Conservation (phyloP, 2,113 vertebrate species). For the Leptosomus discolor region DNA sequence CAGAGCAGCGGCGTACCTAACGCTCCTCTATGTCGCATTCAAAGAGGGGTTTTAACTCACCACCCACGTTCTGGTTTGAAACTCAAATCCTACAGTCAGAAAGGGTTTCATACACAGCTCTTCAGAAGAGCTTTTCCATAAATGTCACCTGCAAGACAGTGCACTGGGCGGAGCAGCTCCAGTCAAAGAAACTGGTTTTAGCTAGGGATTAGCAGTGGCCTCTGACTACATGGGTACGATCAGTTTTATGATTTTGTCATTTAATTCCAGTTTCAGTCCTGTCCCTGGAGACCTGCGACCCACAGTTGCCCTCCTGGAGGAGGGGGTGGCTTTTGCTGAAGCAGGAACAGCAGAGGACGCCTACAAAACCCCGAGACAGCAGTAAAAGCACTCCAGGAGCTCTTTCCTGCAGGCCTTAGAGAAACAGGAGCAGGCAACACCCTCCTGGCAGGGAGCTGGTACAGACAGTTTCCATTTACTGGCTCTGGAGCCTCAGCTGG, state of each 20-base stretch:
- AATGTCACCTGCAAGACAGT: neutral
- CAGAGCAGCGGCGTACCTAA: neutral
- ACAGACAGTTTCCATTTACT: neutral
- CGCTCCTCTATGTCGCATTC: neutral
- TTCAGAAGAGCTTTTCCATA: neutral
- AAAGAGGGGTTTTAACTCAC: neutral
- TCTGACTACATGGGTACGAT: rapidly evolving
- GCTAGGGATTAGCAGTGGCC: neutral
- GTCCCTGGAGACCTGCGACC: neutral
- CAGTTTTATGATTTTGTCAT: neutral
- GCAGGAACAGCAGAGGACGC: neutral
- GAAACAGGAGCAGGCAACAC: neutral
- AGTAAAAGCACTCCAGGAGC: neutral
- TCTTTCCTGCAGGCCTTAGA: neutral
- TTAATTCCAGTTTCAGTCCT: neutral
- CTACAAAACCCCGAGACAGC: neutral
- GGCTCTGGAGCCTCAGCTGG: slow-evolving; percentile 12
- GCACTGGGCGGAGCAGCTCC: neutral
- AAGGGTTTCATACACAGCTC: neutral
- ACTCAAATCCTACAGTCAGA: neutral
- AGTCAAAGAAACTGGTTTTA: neutral
- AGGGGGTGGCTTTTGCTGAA: neutral
- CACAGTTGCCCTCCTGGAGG: neutral
- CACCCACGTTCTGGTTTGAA: neutral
- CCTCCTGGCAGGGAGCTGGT: neutral